phyloP scores from a whole-genome alignment of 1,140 invertebrate species.

The Drosophila leontia region DNA sequence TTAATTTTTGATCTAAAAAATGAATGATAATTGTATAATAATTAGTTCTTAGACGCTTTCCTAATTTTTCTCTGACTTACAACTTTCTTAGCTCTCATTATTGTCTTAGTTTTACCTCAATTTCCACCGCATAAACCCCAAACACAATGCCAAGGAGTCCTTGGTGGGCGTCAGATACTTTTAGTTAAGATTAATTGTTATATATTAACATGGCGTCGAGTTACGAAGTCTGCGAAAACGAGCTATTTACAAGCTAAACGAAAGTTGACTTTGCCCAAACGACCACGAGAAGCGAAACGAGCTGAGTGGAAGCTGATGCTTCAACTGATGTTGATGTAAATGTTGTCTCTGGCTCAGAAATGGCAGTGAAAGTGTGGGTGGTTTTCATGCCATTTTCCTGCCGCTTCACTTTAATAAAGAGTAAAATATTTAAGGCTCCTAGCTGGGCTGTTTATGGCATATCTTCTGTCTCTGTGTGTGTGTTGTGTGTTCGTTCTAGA shows the following conservation, averaged over 20 bases:
- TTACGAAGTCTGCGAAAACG: constrained; percentile 84
- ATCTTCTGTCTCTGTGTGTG: constrained; percentile 31
- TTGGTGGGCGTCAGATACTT: constrained; percentile 68
- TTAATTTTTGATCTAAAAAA: not conserved
- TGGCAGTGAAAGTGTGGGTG: constrained; percentile 44
- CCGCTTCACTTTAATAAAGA: constrained; percentile 48
- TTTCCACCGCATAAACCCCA: constrained; percentile 19
- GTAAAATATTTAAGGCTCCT: constrained; percentile 60
- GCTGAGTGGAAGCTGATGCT: constrained; percentile 35
- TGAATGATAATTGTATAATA: too few relatives aligned
- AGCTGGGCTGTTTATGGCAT: constrained; percentile 51
- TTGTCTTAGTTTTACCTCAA: not conserved
- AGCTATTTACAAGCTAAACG: constrained; percentile 85
- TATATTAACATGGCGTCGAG: constrained; percentile 84
- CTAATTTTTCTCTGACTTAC: not conserved
- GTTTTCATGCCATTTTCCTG: not conserved
- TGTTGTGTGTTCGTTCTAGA: constrained; percentile 49
- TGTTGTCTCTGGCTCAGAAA: constrained; percentile 33
- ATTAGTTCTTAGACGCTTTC: too few relatives aligned
- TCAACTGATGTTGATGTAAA: constrained; percentile 48
- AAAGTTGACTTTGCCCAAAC: constrained; percentile 81
- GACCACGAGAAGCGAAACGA: constrained; percentile 46
- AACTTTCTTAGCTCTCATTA: not conserved
- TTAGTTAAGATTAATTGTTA: constrained; percentile 84
- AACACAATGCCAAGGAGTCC: not conserved